Percentiles rank a stretch among this genome's conserved stretches.
Evolutionary conservation across 2,888 invertebrate genomes (phyloP).

Genomic region (Liodrosophila aerea): DNA sequence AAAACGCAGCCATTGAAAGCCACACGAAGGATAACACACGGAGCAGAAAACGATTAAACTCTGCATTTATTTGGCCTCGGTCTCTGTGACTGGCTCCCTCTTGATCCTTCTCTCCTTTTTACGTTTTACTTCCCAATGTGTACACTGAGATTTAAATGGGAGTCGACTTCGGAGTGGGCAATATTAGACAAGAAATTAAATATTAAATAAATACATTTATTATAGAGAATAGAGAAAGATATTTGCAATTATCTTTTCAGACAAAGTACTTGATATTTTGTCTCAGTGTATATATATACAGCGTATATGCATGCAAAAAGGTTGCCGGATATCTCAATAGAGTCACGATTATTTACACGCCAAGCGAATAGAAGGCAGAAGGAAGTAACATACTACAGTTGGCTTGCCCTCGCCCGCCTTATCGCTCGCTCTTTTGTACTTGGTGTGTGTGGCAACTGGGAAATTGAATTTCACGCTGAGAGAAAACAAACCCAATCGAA

Average conservation of each 20-base stretch:
- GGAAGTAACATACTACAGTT: conserved; percentile 26
- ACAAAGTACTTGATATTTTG: background rate
- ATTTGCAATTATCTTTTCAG: too few relatives aligned
- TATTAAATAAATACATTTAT: too few relatives aligned
- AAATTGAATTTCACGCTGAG: conserved; percentile 75
- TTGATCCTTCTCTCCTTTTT: too few relatives aligned
- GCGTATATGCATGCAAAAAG: conserved; percentile 51
- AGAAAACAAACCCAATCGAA: conserved; percentile 68
- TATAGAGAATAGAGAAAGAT: too few relatives aligned
- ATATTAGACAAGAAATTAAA: too few relatives aligned
- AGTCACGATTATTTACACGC: conserved; percentile 62
- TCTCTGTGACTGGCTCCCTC: conserved; percentile 4
- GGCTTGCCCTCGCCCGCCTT: background rate
- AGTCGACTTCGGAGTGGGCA: too few relatives aligned
- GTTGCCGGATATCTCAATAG: conserved; percentile 53
- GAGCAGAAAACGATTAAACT: conserved; percentile 78
- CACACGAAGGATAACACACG: conserved; percentile 52
- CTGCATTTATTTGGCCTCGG: conserved; percentile 64
- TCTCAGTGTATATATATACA: background rate
- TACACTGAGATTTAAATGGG: too few relatives aligned
- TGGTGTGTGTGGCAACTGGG: conserved; percentile 59
- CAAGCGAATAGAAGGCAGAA: conserved; percentile 28
- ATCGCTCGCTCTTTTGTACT: background rate
- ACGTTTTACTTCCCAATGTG: too few relatives aligned
- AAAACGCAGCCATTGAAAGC: conserved; percentile 69